Base-by-base conservation (phyloP, 2,888 invertebrate genomes). In the Teleogryllus oceanicus region DNA sequence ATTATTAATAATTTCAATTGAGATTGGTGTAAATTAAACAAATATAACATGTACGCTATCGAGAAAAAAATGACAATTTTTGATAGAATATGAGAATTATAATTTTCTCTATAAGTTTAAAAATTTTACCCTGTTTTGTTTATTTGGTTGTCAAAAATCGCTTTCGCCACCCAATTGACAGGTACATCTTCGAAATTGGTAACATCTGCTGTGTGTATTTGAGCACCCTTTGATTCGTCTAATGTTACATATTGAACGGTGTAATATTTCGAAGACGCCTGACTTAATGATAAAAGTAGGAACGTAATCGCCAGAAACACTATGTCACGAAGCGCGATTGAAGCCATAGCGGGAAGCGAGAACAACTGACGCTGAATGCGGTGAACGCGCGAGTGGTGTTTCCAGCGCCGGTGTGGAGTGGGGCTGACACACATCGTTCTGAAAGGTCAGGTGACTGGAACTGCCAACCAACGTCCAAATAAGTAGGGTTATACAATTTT, bases 41-140 rank as follows among this genome's bases (percentile, higher is more conserved):
- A 37, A 37, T 37, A 37, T 8, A 37, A 37, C 8, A 37, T 37
- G 4, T 37, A 37, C 37, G 8, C 4, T 0, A 37, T 37, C 8
- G 37, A 8, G 37, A 37, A 37, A 37, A 1, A 37, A 37, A 8
- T 37, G 8, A 37, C 37, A 0, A 37, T 37, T 37, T 37, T 37
- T 37, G 5, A 37, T 37, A 8, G 37, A 37, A 37, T 37, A 8
- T 37, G 37, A 37, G 8, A 5, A 8, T 37, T 37, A 8, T 37
- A 37, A 37, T 37, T 37, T 37, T 37, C 37, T 37, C 8, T 77
- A 13, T 3, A 49, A 77, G 76, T 75, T 37, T 75, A 49, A 20
- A 18, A 74, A 49, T 62, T 21, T 83, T 85, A 91, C 91, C 91
- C 91, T 18, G 91, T 91, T 18, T 83, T 83, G 84, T 90, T 90